Conservation (phyloP, 2,113 vertebrate species). For the Lophochroa leadbeateri region DNA sequence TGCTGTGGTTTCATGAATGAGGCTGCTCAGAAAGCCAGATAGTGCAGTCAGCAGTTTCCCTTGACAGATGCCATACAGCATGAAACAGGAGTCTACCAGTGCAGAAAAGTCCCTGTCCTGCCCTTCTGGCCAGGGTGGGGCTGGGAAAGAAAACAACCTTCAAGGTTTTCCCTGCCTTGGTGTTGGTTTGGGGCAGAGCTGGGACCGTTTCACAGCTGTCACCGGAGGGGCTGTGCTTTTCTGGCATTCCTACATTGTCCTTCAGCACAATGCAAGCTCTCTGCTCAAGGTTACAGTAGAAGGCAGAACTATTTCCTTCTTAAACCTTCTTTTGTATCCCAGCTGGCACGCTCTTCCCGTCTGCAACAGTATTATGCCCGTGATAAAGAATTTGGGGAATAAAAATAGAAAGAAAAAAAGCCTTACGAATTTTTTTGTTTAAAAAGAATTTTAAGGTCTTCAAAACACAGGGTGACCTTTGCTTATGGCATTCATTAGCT, state of each 20-base stretch:
- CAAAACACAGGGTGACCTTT: background rate
- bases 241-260: background rate
- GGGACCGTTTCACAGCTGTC: background rate
- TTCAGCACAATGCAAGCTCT: constrained; percentile 11
- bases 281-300: constrained; percentile 24
- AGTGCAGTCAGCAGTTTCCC: constrained; percentile 30
- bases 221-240: background rate
- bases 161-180: background rate
- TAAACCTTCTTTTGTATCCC: background rate
- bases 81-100: background rate
- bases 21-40: background rate
- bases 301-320: constrained; percentile 2
- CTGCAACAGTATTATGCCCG: background rate
- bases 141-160: background rate
- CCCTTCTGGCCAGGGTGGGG: background rate
- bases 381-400: background rate
- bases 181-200: background rate
- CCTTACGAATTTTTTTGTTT: background rate
- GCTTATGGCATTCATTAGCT: background rate
- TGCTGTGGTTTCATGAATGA: constrained; percentile 19
- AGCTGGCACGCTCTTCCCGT: background rate
- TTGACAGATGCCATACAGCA: background rate
- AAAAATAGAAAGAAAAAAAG: accelerated
- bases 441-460: background rate
- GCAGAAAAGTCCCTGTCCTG: background rate